Percentiles rank a stretch among this genome's conserved stretches.
phyloP scores from a whole-genome alignment of 1,140 invertebrate species.

The Octopus sinensis region DNA sequence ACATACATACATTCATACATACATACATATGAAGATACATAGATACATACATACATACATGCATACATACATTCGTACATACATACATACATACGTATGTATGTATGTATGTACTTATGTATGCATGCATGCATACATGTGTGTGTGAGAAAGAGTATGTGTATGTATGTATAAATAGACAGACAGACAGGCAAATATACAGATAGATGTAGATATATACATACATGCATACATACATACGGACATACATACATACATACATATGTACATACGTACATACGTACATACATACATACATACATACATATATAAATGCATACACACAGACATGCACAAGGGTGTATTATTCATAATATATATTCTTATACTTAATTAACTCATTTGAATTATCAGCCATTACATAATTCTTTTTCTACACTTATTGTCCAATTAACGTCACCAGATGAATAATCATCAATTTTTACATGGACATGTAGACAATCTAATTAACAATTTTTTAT shows the following conservation, averaged over 20 bases:
- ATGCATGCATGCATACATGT: slow-evolving; percentile 15
- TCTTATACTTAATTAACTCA: background rate
- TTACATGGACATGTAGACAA: too few relatives aligned
- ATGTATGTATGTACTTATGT: slow-evolving; percentile 15
- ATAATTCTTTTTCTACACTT: too few relatives aligned
- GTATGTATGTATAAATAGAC: background rate
- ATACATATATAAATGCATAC: background rate
- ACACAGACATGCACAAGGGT: background rate
- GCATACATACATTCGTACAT: slow-evolving; percentile 16
- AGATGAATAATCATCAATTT: too few relatives aligned
- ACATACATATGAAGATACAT: slow-evolving; percentile 20
- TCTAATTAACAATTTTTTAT: too few relatives aligned
- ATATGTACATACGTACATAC: background rate
- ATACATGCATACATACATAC: background rate
- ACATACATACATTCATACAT: slow-evolving; percentile 19
- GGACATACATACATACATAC: background rate
- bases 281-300: background rate
- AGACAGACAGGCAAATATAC: background rate
- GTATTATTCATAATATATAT: background rate
- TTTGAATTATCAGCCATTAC: too few relatives aligned
- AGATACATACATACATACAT: slow-evolving; percentile 11
- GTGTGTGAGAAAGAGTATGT: background rate
- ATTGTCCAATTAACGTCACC: too few relatives aligned
- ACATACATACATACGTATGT: background rate
- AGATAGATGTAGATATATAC: background rate